phyloP scores from a whole-genome alignment of 2,888 invertebrate species.

The Ephialtes manifestator region DNA sequence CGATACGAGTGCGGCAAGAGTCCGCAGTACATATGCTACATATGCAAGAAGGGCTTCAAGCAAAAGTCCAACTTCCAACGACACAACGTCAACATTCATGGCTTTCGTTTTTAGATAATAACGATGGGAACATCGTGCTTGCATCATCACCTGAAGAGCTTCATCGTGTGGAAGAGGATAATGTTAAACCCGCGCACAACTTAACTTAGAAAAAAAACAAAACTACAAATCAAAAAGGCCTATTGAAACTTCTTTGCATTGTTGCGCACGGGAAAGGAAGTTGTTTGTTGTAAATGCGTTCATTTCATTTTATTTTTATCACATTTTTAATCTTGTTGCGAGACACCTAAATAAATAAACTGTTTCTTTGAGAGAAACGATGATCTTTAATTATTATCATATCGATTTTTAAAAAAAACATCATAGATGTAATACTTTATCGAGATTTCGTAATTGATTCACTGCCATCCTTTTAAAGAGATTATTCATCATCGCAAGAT shows the following conservation, averaged over 20 bases:
- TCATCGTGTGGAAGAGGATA: conserved; percentile 35
- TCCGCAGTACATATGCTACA: conserved; percentile 91
- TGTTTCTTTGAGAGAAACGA: conserved; percentile 43
- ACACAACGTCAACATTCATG: conserved; percentile 80
- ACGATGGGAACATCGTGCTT: conserved; percentile 15
- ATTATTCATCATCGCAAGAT: conserved; percentile 57
- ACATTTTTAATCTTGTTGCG: conserved; percentile 52
- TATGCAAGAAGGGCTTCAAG: conserved; percentile 90
- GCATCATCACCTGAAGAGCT: conserved; percentile 24
- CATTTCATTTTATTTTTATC: conserved; percentile 34
- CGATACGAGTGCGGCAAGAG: conserved; percentile 92
- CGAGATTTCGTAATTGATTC: conserved; percentile 20
- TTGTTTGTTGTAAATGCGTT: conserved; percentile 19
- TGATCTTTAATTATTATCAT: conserved; percentile 40
- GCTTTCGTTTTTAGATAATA: conserved; percentile 68
- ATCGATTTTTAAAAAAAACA: neutral
- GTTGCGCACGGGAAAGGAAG: neutral
- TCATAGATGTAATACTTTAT: neutral
- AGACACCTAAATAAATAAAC: conserved; percentile 48
- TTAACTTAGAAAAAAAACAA: conserved; percentile 5
- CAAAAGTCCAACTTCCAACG: conserved; percentile 86
- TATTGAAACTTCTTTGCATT: conserved; percentile 23
- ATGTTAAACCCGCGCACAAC: conserved; percentile 28
- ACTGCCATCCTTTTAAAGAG: conserved; percentile 13
- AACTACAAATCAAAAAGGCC: conserved; percentile 21